A percentile compares a stretch with the other conserved stretches of the same genome.
These are phyloP conservation scores for Tenthredo amoena DNA, from an alignment of 2,888 invertebrate genomes.

Conservation along the genomic window DNA sequence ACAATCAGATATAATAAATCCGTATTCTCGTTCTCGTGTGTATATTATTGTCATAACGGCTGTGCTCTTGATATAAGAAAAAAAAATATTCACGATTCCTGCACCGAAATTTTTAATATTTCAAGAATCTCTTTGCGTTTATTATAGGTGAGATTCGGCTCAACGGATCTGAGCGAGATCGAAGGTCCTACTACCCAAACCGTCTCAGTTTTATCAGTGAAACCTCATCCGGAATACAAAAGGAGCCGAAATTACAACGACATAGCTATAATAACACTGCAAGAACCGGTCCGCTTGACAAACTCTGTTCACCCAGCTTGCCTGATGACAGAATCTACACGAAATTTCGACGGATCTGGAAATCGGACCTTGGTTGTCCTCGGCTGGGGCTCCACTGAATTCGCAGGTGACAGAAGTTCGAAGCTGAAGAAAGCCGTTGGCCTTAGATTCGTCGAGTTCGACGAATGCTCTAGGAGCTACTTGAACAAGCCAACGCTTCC, in stretches of 20 bases:
- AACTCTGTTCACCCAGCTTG: slow-evolving; percentile 68
- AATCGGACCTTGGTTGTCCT: slow-evolving; percentile 65
- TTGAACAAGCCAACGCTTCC: slow-evolving; percentile 61
- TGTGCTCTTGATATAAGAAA: background rate
- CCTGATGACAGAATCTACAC: slow-evolving; percentile 66
- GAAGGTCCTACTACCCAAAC: slow-evolving; percentile 62
- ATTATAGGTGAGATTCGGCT: slow-evolving; percentile 70
- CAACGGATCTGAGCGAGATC: slow-evolving; percentile 62
- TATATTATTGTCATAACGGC: background rate
- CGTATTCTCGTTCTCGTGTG: background rate
- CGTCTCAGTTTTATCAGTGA: slow-evolving; percentile 63
- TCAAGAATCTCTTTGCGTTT: background rate
- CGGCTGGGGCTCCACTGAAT: slow-evolving; percentile 69
- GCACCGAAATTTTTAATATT: background rate
- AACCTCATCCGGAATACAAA: slow-evolving; percentile 68
- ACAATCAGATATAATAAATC: background rate
- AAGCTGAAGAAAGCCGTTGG: slow-evolving; percentile 67
- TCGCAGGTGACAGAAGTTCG: slow-evolving; percentile 57
- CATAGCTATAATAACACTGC: slow-evolving; percentile 68
- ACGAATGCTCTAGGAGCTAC: slow-evolving; percentile 63
- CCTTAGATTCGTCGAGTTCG: slow-evolving; percentile 63
- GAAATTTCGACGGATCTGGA: slow-evolving; percentile 45
- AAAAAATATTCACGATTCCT: background rate
- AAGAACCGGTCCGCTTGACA: slow-evolving; percentile 61
- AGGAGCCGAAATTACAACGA: slow-evolving; percentile 68